Percentiles rank a stretch among this genome's conserved stretches.
These are phyloP conservation scores for Luffia ferchaultella DNA, from an alignment of 2,888 invertebrate species.

Conservation along the genomic window DNA sequence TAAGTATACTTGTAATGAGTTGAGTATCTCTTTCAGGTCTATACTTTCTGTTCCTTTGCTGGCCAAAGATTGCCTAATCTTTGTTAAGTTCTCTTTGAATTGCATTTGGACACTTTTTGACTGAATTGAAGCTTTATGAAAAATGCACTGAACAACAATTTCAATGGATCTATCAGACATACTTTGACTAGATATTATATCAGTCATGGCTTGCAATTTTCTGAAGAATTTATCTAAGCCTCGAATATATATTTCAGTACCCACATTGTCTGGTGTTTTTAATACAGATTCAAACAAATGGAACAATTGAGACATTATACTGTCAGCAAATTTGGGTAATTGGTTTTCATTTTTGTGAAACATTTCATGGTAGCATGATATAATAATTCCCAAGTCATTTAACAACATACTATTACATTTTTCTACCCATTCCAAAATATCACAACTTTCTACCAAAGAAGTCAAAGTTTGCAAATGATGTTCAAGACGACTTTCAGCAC, in stretches of 20 bases:
- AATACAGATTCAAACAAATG: conserved; percentile 82
- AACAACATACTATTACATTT: conserved; percentile 91
- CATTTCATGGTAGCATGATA: conserved; percentile 95
- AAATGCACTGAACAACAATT: conserved; percentile 49
- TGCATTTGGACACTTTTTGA: conserved; percentile 79
- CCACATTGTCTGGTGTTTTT: conserved; percentile 71
- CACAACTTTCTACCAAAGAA: conserved; percentile 76
- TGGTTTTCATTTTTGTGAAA: conserved; percentile 79
- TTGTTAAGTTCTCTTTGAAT: conserved; percentile 83
- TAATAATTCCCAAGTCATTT: conserved; percentile 90
- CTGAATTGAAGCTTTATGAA: conserved; percentile 73
- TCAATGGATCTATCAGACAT: conserved; percentile 73
- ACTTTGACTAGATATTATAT: conserved; percentile 82
- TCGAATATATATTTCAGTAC: conserved; percentile 84
- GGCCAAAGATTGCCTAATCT: conserved; percentile 84
- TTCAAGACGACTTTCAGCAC: conserved; percentile 77
- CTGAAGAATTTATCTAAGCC: conserved; percentile 92
- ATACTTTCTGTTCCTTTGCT: conserved; percentile 66
- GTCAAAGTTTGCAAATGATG: conserved; percentile 74
- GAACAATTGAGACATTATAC: conserved; percentile 87
- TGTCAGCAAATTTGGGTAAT: conserved; percentile 82
- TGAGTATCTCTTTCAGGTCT: conserved; percentile 81
- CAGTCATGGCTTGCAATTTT: conserved; percentile 88
- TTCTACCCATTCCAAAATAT: conserved; percentile 94
- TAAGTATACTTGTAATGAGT: conserved; percentile 80